Evolutionary conservation across 2,888 invertebrate genomes (phyloP).

Genomic region (Nymphalis polychloros): DNA sequence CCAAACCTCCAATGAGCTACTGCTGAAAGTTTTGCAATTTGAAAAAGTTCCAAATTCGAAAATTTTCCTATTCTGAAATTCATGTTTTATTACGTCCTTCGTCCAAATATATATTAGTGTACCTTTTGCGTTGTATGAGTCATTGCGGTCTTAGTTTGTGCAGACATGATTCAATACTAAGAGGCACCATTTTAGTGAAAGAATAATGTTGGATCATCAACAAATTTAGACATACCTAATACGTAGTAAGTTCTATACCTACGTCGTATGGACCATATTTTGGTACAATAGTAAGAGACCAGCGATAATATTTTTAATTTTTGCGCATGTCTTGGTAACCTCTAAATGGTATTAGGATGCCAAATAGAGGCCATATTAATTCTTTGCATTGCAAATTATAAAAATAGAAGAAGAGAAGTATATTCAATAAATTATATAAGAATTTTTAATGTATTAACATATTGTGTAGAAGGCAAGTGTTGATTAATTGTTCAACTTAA

Average conservation of each 20-base stretch:
- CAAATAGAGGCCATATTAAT: neutral
- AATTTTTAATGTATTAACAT: constrained; percentile 17
- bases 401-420: neutral
- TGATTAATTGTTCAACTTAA: constrained; percentile 24
- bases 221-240: constrained; percentile 36
- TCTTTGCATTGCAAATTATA: neutral
- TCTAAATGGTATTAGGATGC: neutral
- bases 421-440: constrained; percentile 3
- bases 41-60: neutral
- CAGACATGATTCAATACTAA: constrained; percentile 40
- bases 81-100: constrained; percentile 20
- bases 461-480: constrained; percentile 18
- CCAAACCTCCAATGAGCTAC: too few relatives aligned
- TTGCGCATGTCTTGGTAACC: neutral
- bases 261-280: neutral
- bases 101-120: constrained; percentile 30
- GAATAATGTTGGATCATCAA: constrained; percentile 43
- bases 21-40: too few relatives aligned
- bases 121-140: constrained; percentile 37
- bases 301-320: too few relatives aligned
- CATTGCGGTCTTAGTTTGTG: constrained; percentile 30
- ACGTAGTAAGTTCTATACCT: constrained; percentile 24
- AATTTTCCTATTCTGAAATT: neutral
- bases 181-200: constrained; percentile 43
- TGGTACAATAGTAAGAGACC: too few relatives aligned